phyloP scores from a whole-genome alignment of 2,797 vertebrate genomes.

The Peromyscus melanophrys region DNA sequence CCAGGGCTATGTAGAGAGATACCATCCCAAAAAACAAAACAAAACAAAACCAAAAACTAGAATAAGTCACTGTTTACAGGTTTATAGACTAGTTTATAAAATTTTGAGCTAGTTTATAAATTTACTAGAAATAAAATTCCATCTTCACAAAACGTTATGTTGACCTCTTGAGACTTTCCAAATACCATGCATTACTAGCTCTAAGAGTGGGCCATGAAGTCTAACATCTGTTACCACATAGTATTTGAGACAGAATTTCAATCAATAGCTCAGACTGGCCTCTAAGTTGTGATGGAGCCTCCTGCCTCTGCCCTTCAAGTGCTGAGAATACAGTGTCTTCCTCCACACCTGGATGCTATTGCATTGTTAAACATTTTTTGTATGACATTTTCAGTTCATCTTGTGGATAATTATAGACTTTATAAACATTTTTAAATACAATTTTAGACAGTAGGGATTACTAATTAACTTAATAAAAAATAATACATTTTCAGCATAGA shows the following conservation, averaged over 20 bases:
- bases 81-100: not conserved
- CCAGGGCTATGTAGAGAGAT: not conserved
- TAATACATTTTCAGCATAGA: not conserved
- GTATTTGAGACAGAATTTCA: not conserved
- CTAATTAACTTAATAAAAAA: not conserved
- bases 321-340: not conserved
- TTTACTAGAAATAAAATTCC: not conserved
- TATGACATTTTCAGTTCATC: not conserved
- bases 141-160: not conserved
- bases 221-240: not conserved
- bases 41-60: no score
- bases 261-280: not conserved
- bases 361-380: not conserved
- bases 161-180: not conserved
- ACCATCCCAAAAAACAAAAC: no score
- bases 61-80: not conserved
- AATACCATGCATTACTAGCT: not conserved
- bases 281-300: not conserved
- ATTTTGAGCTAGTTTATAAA: not conserved
- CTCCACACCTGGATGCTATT: not conserved
- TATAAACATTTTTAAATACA: not conserved
- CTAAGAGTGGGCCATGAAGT: not conserved
- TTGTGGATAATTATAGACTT: not conserved
- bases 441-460: not conserved
- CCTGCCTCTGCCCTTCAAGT: not conserved